Base-by-base conservation (phyloP, 2,797 vertebrate species). In the Steatocranus sp. region DNA sequence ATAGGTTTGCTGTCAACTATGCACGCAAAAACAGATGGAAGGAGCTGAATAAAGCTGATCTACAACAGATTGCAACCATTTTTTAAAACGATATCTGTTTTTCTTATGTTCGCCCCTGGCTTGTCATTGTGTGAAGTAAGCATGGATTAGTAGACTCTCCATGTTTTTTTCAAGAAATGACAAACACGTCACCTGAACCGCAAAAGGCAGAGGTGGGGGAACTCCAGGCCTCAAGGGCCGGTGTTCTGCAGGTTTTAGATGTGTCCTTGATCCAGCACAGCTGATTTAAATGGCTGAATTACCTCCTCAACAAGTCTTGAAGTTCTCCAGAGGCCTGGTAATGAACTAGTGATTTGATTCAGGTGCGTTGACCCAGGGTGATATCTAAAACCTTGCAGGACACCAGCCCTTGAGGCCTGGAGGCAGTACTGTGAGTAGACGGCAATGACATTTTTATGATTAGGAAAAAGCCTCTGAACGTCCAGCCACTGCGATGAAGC, bases 141-240 rank as follows among this genome's bases (percentile, higher is more conserved):
- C n/a, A 15, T 23, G 30, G 68, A 61, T 49, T 49, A n/a, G 12
- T 32, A 25, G 9, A 49, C 15, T 27, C 4, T 81, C 3, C 4
- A 18, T 20, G n/a, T 20, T 46, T 56, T 79, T 80, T 56, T 6
- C 18, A 38, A 80, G 75, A 76, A 54, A 74, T 79, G 32, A 61
- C 58, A 74, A 82, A 73, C 66, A 17, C 36, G 7, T 82, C 61
- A 49, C 76, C 77, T 70, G 70, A 48, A 8, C n/a, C 7, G 3
- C 58, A 54, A n/a, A 54, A 58, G 27, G 27, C 30, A 34, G 2
- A 17, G 30, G 6, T 34, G 56, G 56, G 9, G 17, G 56, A 58
- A 61, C 17, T 34, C 30, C 4, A 61, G 17, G 56, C 17, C 30
- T 34, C 56, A 5, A 11, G 9, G 27, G 54, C 54, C 3, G 3